A percentile compares a stretch with the other conserved stretches of the same genome.
phyloP scores from a whole-genome alignment of 1,140 invertebrate species.

The Orius insidiosus region DNA sequence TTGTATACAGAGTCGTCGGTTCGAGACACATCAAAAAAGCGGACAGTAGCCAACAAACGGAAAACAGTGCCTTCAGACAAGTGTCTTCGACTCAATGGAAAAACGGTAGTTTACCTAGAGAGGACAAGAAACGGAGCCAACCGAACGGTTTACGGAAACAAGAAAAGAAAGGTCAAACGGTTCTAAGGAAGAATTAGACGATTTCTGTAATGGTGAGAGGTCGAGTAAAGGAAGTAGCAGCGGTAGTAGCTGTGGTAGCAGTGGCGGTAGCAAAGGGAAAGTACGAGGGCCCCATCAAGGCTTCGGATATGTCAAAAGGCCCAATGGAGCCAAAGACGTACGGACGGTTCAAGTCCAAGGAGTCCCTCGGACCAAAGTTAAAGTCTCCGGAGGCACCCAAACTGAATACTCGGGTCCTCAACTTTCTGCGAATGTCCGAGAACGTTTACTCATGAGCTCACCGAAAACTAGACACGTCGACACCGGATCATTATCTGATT shows the following conservation, averaged over 20 bases:
- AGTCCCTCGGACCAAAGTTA: constrained; percentile 58
- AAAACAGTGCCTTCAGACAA: constrained; percentile 31
- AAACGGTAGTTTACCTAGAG: constrained; percentile 8
- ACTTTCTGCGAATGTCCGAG: constrained; percentile 63
- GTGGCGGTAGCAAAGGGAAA: constrained; percentile 36
- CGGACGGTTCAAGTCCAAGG: constrained; percentile 65
- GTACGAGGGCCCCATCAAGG: constrained; percentile 48
- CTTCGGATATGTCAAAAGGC: constrained; percentile 66
- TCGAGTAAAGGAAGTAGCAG: constrained; percentile 15
- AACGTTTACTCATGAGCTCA: constrained; percentile 58
- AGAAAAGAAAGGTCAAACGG: constrained; percentile 10
- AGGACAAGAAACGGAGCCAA: constrained; percentile 15
- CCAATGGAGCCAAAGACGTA: constrained; percentile 38
- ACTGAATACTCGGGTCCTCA: constrained; percentile 72
- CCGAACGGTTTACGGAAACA: constrained; percentile 13
- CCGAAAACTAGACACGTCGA: constrained; percentile 42
- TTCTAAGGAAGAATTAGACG: constrained; percentile 20
- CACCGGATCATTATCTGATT: constrained; percentile 59
- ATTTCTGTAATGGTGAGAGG: constrained; percentile 18
- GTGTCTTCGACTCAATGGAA: constrained; percentile 20
- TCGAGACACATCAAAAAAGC: constrained; percentile 33
- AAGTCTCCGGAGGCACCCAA: constrained; percentile 76
- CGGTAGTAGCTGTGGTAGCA: constrained; percentile 15
- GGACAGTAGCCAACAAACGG: constrained; percentile 38
- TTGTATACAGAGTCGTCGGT: constrained; percentile 31